phyloP scores from a whole-genome alignment of 2,888 invertebrate genomes.

The Coenonympha glycerion region DNA sequence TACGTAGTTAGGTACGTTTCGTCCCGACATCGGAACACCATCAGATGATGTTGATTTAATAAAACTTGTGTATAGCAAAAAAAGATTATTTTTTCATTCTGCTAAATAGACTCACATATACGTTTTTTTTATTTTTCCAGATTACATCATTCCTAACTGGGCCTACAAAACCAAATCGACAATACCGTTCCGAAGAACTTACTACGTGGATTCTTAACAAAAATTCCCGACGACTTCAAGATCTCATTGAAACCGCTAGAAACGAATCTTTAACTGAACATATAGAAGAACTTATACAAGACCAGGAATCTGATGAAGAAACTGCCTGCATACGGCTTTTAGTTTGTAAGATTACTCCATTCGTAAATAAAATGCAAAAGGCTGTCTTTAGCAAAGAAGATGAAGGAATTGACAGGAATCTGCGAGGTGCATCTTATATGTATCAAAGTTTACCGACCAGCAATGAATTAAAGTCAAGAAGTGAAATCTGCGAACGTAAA shows the following conservation, averaged over 20 bases:
- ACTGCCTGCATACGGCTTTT: conserved; percentile 82
- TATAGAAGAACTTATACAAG: conserved; percentile 76
- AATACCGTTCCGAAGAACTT: conserved; percentile 51
- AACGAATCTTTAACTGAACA: conserved; percentile 78
- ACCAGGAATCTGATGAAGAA: conserved; percentile 74
- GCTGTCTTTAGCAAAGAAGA: conserved; percentile 71
- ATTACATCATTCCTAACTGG: conserved; percentile 75
- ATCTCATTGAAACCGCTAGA: conserved; percentile 76
- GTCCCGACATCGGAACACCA: no score
- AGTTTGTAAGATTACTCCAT: conserved; percentile 85
- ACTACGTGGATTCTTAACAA: conserved; percentile 78
- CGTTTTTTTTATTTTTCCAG: conserved; percentile 60
- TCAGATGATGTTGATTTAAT: no score
- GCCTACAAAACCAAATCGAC: conserved; percentile 45
- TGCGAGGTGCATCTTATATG: conserved; percentile 58
- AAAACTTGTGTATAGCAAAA: no score
- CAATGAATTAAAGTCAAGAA: conserved; percentile 76
- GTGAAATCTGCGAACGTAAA: conserved; percentile 78
- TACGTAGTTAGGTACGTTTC: no score
- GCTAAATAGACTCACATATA: no score
- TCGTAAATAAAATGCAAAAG: conserved; percentile 85
- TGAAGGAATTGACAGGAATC: conserved; percentile 41
- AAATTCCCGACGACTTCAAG: conserved; percentile 72
- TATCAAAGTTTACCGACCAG: conserved; percentile 79
- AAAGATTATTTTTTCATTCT: no score